Evolutionary conservation across 2,113 vertebrate genomes (phyloP), one percentile per base, ranked within the genome.

Genomic region (Melospiza georgiana): DNA sequence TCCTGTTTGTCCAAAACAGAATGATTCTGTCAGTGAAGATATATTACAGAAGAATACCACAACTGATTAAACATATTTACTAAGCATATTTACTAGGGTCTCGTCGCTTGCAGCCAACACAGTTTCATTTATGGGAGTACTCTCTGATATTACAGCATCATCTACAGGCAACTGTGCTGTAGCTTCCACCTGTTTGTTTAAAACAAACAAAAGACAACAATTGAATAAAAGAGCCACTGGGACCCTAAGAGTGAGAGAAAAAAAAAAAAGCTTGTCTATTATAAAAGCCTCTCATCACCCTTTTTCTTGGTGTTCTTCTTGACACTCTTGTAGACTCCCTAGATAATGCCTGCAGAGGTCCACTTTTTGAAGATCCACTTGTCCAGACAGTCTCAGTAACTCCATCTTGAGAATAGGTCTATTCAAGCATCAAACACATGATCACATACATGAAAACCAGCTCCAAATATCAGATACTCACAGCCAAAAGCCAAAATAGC

Each of bases 181-280:
- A 97, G 98, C 96, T 96, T 98, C 98, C 98, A 98, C 98, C 98
- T 98, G 98, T 98, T 98, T 96, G 96, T 98, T 98, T 96, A 95
- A 98, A 98, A 96, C 97, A 97, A 98, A 98, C 90, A 97, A 97
- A 98, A 97, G 78, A 95, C 72, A 95, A 95, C 66, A 97, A 95
- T 96, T 98, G 97, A 98, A 96, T 98, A 97, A 96, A 95, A 90
- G 62, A 97, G 83, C 66, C 91, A 89, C 96, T 94, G 58, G 87
- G 87, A 90, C 95, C 95, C 96, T 89, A 74, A 90, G 61, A 96
- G 94, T 73, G 86, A 87, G 79, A 95, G 91, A 80, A 91, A 87
- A 95, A 84, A 84, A 89, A 90, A 94, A 95, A 91, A 80, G 21
- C 62, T 91, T 85, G 59, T 97, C 97, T 97, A 96, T 92, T 91